phyloP scores from a whole-genome alignment of 2,888 invertebrate genomes.

The Linnaemya tessellans region DNA sequence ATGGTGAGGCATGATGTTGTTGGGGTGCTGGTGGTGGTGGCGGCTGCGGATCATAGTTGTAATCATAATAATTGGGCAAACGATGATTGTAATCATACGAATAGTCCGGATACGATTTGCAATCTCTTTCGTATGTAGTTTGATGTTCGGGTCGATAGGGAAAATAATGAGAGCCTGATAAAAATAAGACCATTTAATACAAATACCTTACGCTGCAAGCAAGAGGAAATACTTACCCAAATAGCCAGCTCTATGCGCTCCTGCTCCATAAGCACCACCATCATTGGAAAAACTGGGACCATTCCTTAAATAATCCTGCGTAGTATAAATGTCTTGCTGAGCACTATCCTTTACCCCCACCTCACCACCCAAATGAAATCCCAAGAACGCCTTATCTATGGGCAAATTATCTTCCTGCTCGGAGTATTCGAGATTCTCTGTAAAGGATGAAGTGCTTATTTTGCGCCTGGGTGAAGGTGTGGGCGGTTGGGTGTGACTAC shows the following conservation, averaged over 20 bases:
- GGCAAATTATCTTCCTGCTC: constrained; percentile 74
- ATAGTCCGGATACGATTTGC: constrained; percentile 83
- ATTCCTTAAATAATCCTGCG: constrained; percentile 79
- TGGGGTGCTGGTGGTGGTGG: constrained; percentile 73
- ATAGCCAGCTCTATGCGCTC: constrained; percentile 80
- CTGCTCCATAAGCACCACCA: constrained; percentile 76
- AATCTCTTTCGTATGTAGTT: constrained; percentile 81
- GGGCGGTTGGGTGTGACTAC: constrained; percentile 84
- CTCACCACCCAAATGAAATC: constrained; percentile 64
- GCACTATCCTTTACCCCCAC: constrained; percentile 74
- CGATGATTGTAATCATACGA: constrained; percentile 82
- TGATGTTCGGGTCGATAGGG: constrained; percentile 82
- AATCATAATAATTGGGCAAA: constrained; percentile 81
- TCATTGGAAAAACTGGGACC: constrained; percentile 81
- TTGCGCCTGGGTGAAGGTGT: constrained; percentile 89
- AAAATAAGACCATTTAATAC: neutral
- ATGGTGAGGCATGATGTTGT: constrained; percentile 67
- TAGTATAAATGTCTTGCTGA: constrained; percentile 78
- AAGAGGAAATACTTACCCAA: constrained; percentile 77
- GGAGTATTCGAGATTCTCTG: constrained; percentile 84
- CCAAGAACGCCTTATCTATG: constrained; percentile 77
- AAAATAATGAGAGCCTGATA: constrained; percentile 82
- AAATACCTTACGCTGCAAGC: neutral
- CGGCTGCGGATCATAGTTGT: constrained; percentile 78
- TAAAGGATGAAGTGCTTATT: constrained; percentile 88